Conservation (phyloP, 2,888 invertebrate genomes). For the Ctena decussata region DNA sequence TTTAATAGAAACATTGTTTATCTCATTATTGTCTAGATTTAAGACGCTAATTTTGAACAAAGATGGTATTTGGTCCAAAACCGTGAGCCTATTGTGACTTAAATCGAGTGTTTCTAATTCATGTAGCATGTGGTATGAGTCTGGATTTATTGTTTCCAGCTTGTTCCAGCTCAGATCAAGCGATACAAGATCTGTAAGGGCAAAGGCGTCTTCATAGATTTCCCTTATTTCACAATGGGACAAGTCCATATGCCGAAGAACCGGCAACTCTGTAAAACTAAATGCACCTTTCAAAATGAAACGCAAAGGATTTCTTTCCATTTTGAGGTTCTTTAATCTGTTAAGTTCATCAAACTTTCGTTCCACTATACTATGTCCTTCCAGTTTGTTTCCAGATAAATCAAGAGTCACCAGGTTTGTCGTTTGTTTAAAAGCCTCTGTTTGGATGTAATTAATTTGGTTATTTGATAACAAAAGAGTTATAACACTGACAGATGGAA, state of each 20-base stretch:
- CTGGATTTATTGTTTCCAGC: constrained; percentile 19
- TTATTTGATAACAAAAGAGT: constrained; percentile 40
- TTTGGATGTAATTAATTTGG: constrained; percentile 31
- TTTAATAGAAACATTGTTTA: constrained; percentile 33
- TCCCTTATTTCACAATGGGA: constrained; percentile 49
- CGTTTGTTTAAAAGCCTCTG: constrained; percentile 34
- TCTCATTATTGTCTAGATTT: constrained; percentile 52
- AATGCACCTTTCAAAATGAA: constrained; percentile 40
- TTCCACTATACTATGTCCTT: constrained; percentile 31
- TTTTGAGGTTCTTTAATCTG: constrained; percentile 19
- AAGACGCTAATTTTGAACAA: constrained; percentile 46
- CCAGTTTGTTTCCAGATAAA: constrained; percentile 51
- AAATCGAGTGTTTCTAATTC: constrained; percentile 46
- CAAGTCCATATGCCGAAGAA: constrained; percentile 43
- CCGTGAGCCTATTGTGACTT: constrained; percentile 53
- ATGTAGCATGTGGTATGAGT: constrained; percentile 40
- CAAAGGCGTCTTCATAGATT: constrained; percentile 32
- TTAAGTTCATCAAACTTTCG: constrained; percentile 39
- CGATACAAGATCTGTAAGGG: constrained; percentile 30
- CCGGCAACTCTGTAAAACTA: constrained; percentile 44
- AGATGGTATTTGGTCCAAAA: constrained; percentile 47
- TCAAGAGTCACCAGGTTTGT: constrained; percentile 35
- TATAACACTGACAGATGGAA: constrained; percentile 5
- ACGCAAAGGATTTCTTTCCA: constrained; percentile 50
- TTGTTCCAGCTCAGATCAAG: constrained; percentile 61